Evolutionary conservation across 1,140 invertebrate species (phyloP), one percentile per base, ranked within the genome.

Genomic region (Apis laboriosa): DNA sequence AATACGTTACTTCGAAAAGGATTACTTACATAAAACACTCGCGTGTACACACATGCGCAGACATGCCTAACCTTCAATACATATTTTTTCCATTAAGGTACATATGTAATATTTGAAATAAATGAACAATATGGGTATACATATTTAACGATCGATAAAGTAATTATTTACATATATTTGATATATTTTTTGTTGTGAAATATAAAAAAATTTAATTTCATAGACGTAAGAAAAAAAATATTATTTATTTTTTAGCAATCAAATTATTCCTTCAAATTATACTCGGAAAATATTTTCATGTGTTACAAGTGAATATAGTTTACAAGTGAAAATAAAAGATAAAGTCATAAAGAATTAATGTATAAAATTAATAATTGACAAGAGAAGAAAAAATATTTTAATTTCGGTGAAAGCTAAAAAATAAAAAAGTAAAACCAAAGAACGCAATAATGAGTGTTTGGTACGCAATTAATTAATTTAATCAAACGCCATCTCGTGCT

Each of bases 401-500:
- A n/a, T 67, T 51, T 43, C 0, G 13, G 49, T 13, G 12, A 8
- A 66, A 24, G 43, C 21, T 12, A 68, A 13, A 34, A 19, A 58
- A 68, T 17, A 49, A n/a, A 34, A n/a, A 64, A 76, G 5, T 55
- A n/a, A 81, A 19, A 21, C 43, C 1, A 28, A 53, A 81, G 9
- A 76, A 81, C 11, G 15, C 15, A 60, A 68, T 19, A 67, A 75
- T 49, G 49, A 79, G 19, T 56, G 19, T 49, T 68, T 67, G 53
- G 68, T 81, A 24, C 53, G 73, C 64, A 80, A 81, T 81, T 64
- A 70, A 75, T 64, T 68, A 70, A 82, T 77, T 77, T 82, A 82
- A 82, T 77, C 64, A 56, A 73, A 82, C 80, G 80, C 80, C 80
- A 82, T 82, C 80, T 82, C 80, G 80, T 77, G 80, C 66, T 82